Evolutionary conservation across 2,113 vertebrate species (phyloP).

Genomic region (Bufo bufo): DNA sequence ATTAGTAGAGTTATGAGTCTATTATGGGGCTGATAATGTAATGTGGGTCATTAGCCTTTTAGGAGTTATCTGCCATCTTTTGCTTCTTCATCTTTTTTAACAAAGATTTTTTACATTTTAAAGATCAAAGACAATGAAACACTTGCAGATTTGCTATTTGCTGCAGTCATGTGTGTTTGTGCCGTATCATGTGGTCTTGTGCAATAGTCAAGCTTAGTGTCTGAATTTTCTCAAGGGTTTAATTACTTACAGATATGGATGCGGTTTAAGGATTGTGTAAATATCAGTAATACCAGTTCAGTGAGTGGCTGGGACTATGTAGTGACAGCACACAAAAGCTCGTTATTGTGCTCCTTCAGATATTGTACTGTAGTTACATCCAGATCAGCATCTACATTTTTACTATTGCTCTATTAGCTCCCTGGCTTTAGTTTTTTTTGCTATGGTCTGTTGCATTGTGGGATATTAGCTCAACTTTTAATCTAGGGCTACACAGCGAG

Average conservation of each 20-base stretch:
- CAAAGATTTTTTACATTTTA: not conserved
- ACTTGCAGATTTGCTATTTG: not conserved
- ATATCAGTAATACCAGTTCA: not conserved
- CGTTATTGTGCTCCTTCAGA: not conserved
- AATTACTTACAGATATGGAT: not conserved
- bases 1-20: no score
- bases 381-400: no score
- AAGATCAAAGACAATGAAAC: conserved; percentile 2
- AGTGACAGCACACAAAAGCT: no score
- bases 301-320: not conserved
- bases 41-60: not conserved
- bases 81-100: not conserved
- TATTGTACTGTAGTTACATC: no score
- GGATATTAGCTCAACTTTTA: no score
- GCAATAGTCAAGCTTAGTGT: not conserved
- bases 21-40: not conserved
- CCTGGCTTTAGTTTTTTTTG: no score
- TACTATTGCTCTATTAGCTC: no score
- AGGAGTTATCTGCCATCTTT: not conserved
- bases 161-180: not conserved
- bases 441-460: no score
- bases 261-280: not conserved
- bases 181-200: not conserved
- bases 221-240: not conserved
- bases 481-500: no score